A percentile compares a stretch with the other conserved stretches of the same genome.
phyloP scores from a whole-genome alignment of 2,797 vertebrate species.

The Chelidonichthys spinosus region DNA sequence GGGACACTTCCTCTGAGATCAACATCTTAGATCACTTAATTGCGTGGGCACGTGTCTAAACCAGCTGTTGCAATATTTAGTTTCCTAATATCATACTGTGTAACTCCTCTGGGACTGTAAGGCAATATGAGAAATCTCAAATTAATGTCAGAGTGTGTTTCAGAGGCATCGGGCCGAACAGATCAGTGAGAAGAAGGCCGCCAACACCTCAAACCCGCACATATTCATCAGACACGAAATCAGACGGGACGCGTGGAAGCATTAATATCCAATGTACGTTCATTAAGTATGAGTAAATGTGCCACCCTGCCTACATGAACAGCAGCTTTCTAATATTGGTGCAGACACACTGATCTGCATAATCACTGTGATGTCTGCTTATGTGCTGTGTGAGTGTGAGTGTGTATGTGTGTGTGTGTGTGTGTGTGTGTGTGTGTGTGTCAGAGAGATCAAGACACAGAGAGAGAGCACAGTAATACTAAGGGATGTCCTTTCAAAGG shows the following conservation, averaged over 20 bases:
- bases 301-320: conserved; percentile 35
- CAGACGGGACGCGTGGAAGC: conserved; percentile 53
- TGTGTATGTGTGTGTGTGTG: no score
- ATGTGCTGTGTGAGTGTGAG: background rate
- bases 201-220: conserved; percentile 27
- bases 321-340: conserved; percentile 47
- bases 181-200: conserved; percentile 20
- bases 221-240: conserved; percentile 38
- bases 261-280: conserved; percentile 45
- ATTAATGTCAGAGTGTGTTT: conserved; percentile 22
- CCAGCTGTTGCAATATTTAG: conserved; percentile 35
- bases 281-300: conserved; percentile 46
- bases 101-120: conserved; percentile 12
- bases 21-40: conserved; percentile 20
- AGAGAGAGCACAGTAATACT: conserved; percentile 20
- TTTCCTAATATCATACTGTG: conserved; percentile 23
- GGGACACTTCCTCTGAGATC: background rate
- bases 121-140: conserved; percentile 23
- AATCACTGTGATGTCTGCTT: conserved; percentile 50
- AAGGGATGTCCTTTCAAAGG: conserved; percentile 42
- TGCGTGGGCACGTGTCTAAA: conserved; percentile 10
- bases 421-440: conserved; percentile 1
- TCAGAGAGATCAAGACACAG: conserved; percentile 15
- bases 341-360: conserved; percentile 58
- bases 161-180: conserved; percentile 18